Evolutionary conservation across 2,888 invertebrate genomes (phyloP).

Genomic region (Morpho achilles): DNA sequence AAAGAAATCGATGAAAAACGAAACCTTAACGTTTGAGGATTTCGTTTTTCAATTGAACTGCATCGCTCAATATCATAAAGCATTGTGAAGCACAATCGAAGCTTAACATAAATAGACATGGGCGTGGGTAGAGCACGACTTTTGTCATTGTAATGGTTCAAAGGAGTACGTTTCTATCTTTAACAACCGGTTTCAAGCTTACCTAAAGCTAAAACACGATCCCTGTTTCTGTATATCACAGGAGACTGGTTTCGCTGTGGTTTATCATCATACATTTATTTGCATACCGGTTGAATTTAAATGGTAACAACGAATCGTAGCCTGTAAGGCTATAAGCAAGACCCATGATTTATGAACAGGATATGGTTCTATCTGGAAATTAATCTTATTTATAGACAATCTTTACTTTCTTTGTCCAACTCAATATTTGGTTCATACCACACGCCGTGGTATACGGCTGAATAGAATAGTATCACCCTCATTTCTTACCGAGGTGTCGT

Average conservation of each 20-base stretch:
- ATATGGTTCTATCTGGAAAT: background rate
- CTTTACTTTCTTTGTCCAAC: too few relatives aligned
- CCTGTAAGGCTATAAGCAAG: slow-evolving; percentile 1
- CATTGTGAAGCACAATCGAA: background rate
- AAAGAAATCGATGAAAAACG: too few relatives aligned
- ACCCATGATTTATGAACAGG: background rate
- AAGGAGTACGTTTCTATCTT: slow-evolving; percentile 6
- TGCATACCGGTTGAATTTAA: slow-evolving; percentile 6
- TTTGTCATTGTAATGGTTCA: slow-evolving; percentile 9
- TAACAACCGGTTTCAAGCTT: slow-evolving; percentile 18
- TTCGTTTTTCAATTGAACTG: too few relatives aligned
- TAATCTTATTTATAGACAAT: too few relatives aligned
- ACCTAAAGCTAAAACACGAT: slow-evolving; percentile 17
- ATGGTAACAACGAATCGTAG: background rate
- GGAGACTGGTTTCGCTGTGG: slow-evolving; percentile 29
- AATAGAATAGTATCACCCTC: too few relatives aligned
- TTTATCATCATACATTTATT: slow-evolving; percentile 7
- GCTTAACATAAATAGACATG: slow-evolving; percentile 4
- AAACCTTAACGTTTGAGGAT: too few relatives aligned
- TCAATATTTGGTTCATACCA: too few relatives aligned
- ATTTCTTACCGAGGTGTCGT: too few relatives aligned
- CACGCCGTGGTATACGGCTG: too few relatives aligned
- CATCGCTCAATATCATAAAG: too few relatives aligned
- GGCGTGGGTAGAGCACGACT: slow-evolving; percentile 8
- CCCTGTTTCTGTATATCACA: slow-evolving; percentile 14